Percentiles rank a stretch among this genome's conserved stretches.
phyloP scores from a whole-genome alignment of 1,140 invertebrate species.

The Scaptodrosophila lebanonensis region DNA sequence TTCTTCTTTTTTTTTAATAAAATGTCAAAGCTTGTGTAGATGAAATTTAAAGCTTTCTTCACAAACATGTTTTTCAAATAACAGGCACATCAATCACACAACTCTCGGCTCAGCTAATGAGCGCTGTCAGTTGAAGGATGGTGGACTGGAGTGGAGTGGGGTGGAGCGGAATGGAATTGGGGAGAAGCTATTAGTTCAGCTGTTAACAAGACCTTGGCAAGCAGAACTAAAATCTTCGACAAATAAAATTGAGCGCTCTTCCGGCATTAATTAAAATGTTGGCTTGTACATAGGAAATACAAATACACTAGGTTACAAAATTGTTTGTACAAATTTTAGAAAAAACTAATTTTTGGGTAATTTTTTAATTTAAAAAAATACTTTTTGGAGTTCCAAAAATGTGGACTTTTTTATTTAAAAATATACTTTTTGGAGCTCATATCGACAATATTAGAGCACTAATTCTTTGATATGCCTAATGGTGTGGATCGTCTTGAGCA shows the following conservation, averaged over 20 bases:
- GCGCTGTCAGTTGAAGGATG: slow-evolving; percentile 43
- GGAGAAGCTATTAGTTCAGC: slow-evolving; percentile 9
- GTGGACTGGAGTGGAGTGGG: slow-evolving; percentile 6
- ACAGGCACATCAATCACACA: slow-evolving; percentile 57
- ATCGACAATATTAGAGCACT: too few relatives aligned
- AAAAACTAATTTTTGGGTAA: too few relatives aligned
- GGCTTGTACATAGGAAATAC: slow-evolving; percentile 26
- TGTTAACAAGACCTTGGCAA: slow-evolving; percentile 53
- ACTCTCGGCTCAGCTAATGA: slow-evolving; percentile 47
- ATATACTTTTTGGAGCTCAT: too few relatives aligned
- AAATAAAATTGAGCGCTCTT: slow-evolving; percentile 49
- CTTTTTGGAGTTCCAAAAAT: too few relatives aligned
- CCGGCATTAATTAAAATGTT: slow-evolving; percentile 60
- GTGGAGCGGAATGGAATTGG: not conserved
- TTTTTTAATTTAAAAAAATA: too few relatives aligned
- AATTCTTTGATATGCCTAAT: too few relatives aligned
- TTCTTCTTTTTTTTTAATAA: slow-evolving; percentile 14
- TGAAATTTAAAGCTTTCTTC: slow-evolving; percentile 51
- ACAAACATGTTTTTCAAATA: slow-evolving; percentile 43
- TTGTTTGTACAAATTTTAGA: not conserved
- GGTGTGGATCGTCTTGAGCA: too few relatives aligned
- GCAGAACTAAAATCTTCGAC: slow-evolving; percentile 34
- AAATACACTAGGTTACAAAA: not conserved
- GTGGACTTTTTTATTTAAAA: too few relatives aligned
- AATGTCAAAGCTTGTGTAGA: slow-evolving; percentile 44